Percentiles rank a stretch among this genome's conserved stretches.
Conservation (phyloP, 2,888 invertebrate species). For the Hyles lineata region DNA sequence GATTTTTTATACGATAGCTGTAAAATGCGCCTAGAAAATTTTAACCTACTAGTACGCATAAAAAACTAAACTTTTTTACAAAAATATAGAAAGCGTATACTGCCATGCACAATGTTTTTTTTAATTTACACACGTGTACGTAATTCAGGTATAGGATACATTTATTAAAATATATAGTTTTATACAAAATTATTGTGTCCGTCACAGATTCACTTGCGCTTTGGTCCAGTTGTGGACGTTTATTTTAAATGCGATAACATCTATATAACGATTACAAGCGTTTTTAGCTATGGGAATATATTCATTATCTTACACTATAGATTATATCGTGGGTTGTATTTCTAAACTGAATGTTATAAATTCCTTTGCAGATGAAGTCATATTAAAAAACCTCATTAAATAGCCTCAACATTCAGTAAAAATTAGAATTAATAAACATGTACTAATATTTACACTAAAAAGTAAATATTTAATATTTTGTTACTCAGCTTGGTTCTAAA, state of each 20-base stretch:
- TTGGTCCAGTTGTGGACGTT: conserved; percentile 66
- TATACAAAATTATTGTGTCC: conserved; percentile 81
- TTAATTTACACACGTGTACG: conserved; percentile 47
- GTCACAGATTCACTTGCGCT: conserved; percentile 77
- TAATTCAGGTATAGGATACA: conserved; percentile 58
- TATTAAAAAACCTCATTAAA: neutral
- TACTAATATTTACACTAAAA: too few relatives aligned
- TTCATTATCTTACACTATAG: conserved; percentile 23
- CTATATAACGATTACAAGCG: conserved; percentile 1
- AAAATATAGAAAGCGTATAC: conserved; percentile 17
- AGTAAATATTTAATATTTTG: too few relatives aligned
- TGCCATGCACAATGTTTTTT: neutral
- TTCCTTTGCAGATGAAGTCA: neutral
- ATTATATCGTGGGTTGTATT: neutral
- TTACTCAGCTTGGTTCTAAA: too few relatives aligned
- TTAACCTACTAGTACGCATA: neutral
- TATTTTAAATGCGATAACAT: conserved; percentile 37
- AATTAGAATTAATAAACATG: too few relatives aligned
- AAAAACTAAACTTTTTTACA: conserved; percentile 6
- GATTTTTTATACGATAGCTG: neutral
- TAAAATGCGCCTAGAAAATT: neutral
- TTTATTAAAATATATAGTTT: conserved; percentile 50
- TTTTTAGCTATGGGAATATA: conserved; percentile 4
- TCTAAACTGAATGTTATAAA: neutral
- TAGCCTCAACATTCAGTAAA: too few relatives aligned